Percentiles rank a stretch among this genome's conserved stretches.
Evolutionary conservation across 2,888 invertebrate species (phyloP).

Genomic region (Invenusta paracnida): DNA sequence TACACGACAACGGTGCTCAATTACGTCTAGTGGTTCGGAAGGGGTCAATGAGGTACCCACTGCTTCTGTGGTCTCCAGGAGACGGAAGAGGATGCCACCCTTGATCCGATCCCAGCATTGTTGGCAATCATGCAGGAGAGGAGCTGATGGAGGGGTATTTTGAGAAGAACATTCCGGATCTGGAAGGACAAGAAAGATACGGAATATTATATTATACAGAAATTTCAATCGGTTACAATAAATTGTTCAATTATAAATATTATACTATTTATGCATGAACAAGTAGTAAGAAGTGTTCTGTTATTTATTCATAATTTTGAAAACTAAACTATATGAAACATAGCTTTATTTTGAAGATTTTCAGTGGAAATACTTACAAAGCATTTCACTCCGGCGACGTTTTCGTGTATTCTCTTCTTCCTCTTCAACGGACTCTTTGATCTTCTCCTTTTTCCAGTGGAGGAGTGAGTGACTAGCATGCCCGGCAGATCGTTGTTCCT

Average conservation of each 20-base stretch:
- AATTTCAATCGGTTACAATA: too few relatives aligned
- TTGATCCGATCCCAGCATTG: background rate
- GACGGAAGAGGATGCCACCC: background rate
- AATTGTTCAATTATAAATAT: too few relatives aligned
- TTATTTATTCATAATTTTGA: too few relatives aligned
- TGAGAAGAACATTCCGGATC: background rate
- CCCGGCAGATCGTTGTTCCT: background rate
- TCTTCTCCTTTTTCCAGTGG: background rate
- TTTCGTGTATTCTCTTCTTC: constrained; percentile 5
- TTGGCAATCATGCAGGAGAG: background rate
- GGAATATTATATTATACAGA: too few relatives aligned
- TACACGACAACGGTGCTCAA: constrained; percentile 14
- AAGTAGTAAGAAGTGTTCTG: too few relatives aligned
- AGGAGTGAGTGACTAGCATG: background rate
- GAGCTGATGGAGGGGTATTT: background rate
- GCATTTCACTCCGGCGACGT: background rate
- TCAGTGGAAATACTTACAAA: too few relatives aligned
- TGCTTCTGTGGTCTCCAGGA: background rate
- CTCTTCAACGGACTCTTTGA: background rate
- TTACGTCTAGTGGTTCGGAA: background rate
- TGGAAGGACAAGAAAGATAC: too few relatives aligned
- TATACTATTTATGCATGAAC: too few relatives aligned
- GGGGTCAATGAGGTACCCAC: background rate
- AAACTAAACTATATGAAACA: too few relatives aligned
- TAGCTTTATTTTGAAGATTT: too few relatives aligned